A percentile compares a stretch with the other conserved stretches of the same genome.
phyloP scores from a whole-genome alignment of 2,888 invertebrate species.

The Drosophila glabriapex region DNA sequence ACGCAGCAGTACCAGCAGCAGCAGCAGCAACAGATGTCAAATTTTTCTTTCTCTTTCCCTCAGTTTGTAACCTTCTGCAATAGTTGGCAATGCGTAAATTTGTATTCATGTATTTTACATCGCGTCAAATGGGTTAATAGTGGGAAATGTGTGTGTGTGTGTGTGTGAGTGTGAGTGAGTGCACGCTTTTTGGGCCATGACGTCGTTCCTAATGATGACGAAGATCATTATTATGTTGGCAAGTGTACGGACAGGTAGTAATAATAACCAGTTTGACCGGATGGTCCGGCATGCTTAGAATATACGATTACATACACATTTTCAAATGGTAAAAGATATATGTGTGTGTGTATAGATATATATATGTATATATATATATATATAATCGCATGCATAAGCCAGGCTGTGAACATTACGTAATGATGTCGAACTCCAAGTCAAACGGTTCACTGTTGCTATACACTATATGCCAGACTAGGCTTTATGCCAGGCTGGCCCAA shows the following conservation, averaged over 20 bases:
- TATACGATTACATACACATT: conserved; percentile 10
- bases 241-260: conserved; percentile 54
- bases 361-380: background rate
- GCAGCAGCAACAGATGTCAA: conserved; percentile 49
- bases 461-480: background rate
- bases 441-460: background rate
- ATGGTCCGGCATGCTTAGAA: conserved; percentile 69
- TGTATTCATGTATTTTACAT: conserved; percentile 72
- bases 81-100: conserved; percentile 41
- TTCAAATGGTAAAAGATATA: background rate
- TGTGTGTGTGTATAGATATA: background rate
- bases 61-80: conserved; percentile 19
- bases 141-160: conserved; percentile 53
- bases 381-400: conserved; percentile 2
- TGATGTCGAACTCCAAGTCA: conserved; percentile 11
- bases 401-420: conserved; percentile 44
- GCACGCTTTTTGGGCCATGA: conserved; percentile 49
- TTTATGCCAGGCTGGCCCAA: background rate
- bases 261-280: conserved; percentile 71
- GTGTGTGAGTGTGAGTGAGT: background rate
- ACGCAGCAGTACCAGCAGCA: conserved; percentile 9
- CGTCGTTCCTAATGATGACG: conserved; percentile 26
- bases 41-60: background rate
- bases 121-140: conserved; percentile 74
- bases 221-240: conserved; percentile 30